phyloP scores from a whole-genome alignment of 2,888 invertebrate species.

The Taenaris catops region DNA sequence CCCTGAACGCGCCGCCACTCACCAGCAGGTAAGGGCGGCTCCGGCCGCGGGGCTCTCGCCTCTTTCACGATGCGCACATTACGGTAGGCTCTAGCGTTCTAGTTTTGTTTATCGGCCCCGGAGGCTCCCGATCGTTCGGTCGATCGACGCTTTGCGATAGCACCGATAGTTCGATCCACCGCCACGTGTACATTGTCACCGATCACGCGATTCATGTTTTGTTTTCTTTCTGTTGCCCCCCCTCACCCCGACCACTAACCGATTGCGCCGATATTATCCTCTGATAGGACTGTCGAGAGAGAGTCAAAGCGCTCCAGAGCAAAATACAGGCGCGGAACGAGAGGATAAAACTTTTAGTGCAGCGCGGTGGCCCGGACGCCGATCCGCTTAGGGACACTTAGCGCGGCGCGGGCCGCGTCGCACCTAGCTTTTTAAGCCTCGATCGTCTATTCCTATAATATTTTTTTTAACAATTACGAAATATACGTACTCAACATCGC shows the following conservation, averaged over 20 bases:
- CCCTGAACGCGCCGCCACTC: conserved; percentile 88
- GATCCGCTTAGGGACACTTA: conserved; percentile 85
- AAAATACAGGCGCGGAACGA: conserved; percentile 93
- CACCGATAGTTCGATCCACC: conserved; percentile 24
- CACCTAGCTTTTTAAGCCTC: conserved; percentile 52
- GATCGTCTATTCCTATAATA: conserved; percentile 58
- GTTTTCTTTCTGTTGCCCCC: conserved; percentile 64
- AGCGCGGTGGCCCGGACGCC: conserved; percentile 92
- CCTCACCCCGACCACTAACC: conserved; percentile 63
- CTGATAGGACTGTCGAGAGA: conserved; percentile 90
- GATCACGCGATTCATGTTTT: conserved; percentile 53
- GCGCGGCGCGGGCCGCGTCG: conserved; percentile 31
- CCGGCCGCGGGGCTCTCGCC: conserved; percentile 6
- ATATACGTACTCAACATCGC: conserved; percentile 61
- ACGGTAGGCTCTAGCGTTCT: conserved; percentile 61
- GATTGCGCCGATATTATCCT: conserved; percentile 72
- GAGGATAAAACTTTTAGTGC: conserved; percentile 91
- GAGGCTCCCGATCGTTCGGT: conserved; percentile 38
- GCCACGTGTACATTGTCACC: conserved; percentile 49
- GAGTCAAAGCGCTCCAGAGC: conserved; percentile 91
- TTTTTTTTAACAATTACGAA: conserved; percentile 53
- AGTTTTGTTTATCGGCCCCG: conserved; percentile 56
- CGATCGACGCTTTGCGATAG: conserved; percentile 25
- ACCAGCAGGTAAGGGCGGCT: conserved; percentile 89
- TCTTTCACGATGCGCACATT: conserved; percentile 31